Base-by-base conservation (phyloP, 2,797 vertebrate species). In the Limnodromus scolopaceus region DNA sequence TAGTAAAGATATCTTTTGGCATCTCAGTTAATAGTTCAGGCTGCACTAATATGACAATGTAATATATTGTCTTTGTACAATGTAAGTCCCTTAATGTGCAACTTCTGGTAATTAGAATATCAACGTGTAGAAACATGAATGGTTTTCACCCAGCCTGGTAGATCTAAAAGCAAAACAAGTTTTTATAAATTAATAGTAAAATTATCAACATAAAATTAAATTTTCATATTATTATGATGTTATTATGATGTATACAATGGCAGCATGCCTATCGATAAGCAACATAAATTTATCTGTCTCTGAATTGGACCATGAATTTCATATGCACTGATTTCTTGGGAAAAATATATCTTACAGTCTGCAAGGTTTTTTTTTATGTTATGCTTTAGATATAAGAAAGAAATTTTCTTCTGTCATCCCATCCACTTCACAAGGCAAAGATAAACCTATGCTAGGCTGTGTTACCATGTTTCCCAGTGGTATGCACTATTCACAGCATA, bases 61-160 rank as follows among this genome's bases (percentile, higher is more conserved):
- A 84, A 88, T 86, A 87, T 64, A 87, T 91, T 92, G 79, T 81
- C 69, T 96, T 91, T 83, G 19, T 93, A 82, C 61, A 93, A 54
- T 55, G 19, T n/a, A 92, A 57, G 28, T 69, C 25, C 94, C 34
- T 75, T 81, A 87, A 81, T 69, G 51, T 32, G 14, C 46, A 94
- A 1, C 58, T 94, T 91, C 68, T 70, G 38, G 53, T 91, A 92
- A 89, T 89, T 94, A 76, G 51, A 84, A 41, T 80, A 89, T 87
- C 53, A 87, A 68, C 93, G 68, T 0, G 64, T 70, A 65, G 84
- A 77, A 92, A 87, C 88, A 58, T 0, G 86, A 93, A 84, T 57
- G 54, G 28, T 70, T 93, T 91, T 80, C 48, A 93, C 16, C 6
- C 13, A 84, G 41, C 23, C 64, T 84, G 72, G 39, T 10, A 84